A percentile compares a stretch with the other conserved stretches of the same genome.
Conservation (phyloP, 2,888 invertebrate genomes). For the Lobophora halterata region DNA sequence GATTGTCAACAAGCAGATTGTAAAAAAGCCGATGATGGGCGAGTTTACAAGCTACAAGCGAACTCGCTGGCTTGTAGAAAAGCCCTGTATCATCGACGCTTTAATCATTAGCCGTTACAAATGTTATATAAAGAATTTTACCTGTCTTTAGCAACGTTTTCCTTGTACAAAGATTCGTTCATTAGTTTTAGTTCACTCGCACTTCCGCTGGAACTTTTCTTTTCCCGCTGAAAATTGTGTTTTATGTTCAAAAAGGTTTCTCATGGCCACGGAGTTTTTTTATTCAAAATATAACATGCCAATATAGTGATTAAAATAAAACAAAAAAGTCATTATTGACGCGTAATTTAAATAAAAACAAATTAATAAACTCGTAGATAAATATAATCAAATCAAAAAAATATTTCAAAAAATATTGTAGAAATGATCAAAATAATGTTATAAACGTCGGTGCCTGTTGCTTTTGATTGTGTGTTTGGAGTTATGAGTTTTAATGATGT, state of each 20-base stretch:
- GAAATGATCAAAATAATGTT: constrained; percentile 23
- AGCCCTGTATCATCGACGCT: too few species aligned
- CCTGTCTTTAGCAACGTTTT: constrained; percentile 61
- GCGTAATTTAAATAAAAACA: background rate
- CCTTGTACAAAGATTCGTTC: constrained; percentile 56
- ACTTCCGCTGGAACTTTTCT: constrained; percentile 35
- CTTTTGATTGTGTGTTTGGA: constrained; percentile 32
- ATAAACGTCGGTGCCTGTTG: constrained; percentile 36
- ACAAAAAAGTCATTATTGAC: background rate
- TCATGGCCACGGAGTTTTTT: too few species aligned
- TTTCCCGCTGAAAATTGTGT: constrained; percentile 37
- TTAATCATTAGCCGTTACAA: background rate
- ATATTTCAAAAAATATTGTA: constrained; percentile 4
- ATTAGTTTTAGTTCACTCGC: constrained; percentile 46
- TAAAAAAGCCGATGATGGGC: too few species aligned
- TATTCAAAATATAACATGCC: too few species aligned
- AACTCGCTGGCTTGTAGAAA: too few species aligned
- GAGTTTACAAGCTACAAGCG: too few species aligned
- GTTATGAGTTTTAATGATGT: constrained; percentile 32
- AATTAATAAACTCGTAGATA: background rate
- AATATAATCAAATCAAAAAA: constrained; percentile 12
- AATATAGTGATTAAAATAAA: background rate
- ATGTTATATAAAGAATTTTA: constrained; percentile 28
- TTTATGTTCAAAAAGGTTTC: too few species aligned
- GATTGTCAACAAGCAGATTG: too few species aligned